Base-by-base conservation (phyloP, 2,113 vertebrate genomes). In the Microtus richardsoni region DNA sequence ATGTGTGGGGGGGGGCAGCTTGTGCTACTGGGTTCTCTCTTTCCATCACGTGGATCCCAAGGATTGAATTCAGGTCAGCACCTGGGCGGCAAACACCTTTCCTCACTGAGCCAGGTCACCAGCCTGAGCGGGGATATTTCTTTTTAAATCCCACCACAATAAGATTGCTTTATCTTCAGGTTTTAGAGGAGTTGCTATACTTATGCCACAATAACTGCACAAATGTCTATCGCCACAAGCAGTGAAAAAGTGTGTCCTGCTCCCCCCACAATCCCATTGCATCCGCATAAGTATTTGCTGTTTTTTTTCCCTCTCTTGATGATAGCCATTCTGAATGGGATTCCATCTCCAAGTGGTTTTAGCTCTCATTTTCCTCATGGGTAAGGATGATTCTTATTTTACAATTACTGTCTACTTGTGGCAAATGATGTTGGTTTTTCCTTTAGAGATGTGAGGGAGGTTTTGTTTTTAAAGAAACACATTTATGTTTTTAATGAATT, bases 401-500 rank as follows among this genome's bases (percentile, higher is more conserved):
- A 77, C 14, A 58, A 21, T 78, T 85, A 89, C n/a, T 88, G 28
- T 70, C 41, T 86, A 26, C 62, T 62, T 79, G 74, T 85, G 60
- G 47, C 33, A 84, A 87, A 12, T 68, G 16, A 52, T 89, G 12
- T 41, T 87, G 28, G n/a, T 78, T 95, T 93, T 54, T 41, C 22
- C 6, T 80, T 78, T 84, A 82, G 44, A 87, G 39, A 28, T n/a
- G 83, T 62, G 78, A 79, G 19, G n/a, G 73, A 79, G 19, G n/a
- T 58, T 91, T 90, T 78, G 24, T 91, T 95, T 82, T 66, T 41
- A 86, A 85, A 77, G 60, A 92, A 47, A 84, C 0, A 60, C 64
- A 47, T 88, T 92, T 52, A 47, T 17, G 28, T 75, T 94, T 94
- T 86, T 49, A 85, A 77, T 93, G 84, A 93, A 97, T 36, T 77